Base-by-base conservation (phyloP, 37 sponge, comb jelly and placozoan genomes). In the Beroe forskalii region DNA sequence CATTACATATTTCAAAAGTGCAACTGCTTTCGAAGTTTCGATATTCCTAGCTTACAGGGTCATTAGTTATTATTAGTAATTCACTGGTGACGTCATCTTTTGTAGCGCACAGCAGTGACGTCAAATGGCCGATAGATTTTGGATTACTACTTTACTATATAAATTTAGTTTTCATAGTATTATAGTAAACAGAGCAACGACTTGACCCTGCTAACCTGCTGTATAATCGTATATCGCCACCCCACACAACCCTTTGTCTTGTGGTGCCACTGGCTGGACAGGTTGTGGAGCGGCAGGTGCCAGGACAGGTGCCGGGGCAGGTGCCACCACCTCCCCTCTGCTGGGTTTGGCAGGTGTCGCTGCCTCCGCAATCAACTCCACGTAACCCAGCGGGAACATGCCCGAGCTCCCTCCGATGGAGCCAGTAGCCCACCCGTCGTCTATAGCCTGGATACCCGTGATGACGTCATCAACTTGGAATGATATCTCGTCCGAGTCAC, bases 341-440 rank as follows among this genome's bases (percentile, higher is more conserved):
- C 72, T 36, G 3, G 72, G 72, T 17, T 27, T 32, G 4, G 25
- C 30, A 22, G 66, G 66, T n/a, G 6, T 4, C 4, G 1, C 72
- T 2, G 28, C 39, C 72, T 69, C 72, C 32, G 14, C 72, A 20
- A 86, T 86, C 8, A 25, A 19, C 48, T 86, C 89, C 28, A 86
- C 89, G 28, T 60, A 86, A 3, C 61, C 61, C 1, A 55, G 9
- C 17, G 89, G 89, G 20, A 86, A 86, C 60, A 86, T 43, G 1
- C 89, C 89, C 39, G 60, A 86, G 17, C 33, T 86, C 0, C 60
- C 60, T 1, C 32, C 32, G 1, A 43, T 1, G 12, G 60, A 25
- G 2, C 89, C 89, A 43, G 89, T 55, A 30, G 89, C 89, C 89
- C 89, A 86, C 55, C 89, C 89, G 20, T 86, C 61, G 20, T 86